Evolutionary conservation across 2,797 vertebrate species (phyloP), one percentile per base, ranked within the genome.

Genomic region (Triplophysa bombifrons): DNA sequence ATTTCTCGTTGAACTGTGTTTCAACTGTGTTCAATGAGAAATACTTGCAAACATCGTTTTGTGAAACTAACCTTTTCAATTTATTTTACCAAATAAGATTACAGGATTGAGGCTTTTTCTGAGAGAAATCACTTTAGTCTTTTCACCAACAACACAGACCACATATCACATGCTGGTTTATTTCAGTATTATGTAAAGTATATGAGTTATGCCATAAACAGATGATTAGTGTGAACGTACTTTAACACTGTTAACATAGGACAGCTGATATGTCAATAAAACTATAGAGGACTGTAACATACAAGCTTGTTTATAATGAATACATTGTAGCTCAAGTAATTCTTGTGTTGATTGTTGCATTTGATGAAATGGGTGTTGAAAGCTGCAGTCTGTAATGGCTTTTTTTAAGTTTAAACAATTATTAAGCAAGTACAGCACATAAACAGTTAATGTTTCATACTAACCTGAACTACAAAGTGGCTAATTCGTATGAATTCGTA

Each of bases 1-100:
- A n/a, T n/a, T n/a, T n/a, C n/a, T n/a, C n/a, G n/a, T n/a, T n/a
- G n/a, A n/a, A n/a, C n/a, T n/a, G n/a, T n/a, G n/a, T n/a, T n/a
- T n/a, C n/a, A n/a, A n/a, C n/a, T n/a, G n/a, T n/a, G 72, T 82
- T 74, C 46, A 53, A 71, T 30, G 25, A 25, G 16, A 78, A 55
- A 65, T 4, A 34, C 68, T 71, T 66, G 13, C 53, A 74, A 67
- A 60, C n/a, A 7, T 19, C 30, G 25, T 48, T 53, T 6, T 55
- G 44, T 38, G 19, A 65, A 38, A 64, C 20, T 60, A 22, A 48
- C 13, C 3, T 20, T 68, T 66, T 46, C 55, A 22, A n/a, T 4
- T 10, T 56, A 41, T 66, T 14, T 48, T 11, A 13, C 38, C n/a
- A 38, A 1, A n/a, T 46, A 25, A 2, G 22, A 50, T 77, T 44